phyloP scores from a whole-genome alignment of 1,140 invertebrate species.

The Geopemphigus sp. region DNA sequence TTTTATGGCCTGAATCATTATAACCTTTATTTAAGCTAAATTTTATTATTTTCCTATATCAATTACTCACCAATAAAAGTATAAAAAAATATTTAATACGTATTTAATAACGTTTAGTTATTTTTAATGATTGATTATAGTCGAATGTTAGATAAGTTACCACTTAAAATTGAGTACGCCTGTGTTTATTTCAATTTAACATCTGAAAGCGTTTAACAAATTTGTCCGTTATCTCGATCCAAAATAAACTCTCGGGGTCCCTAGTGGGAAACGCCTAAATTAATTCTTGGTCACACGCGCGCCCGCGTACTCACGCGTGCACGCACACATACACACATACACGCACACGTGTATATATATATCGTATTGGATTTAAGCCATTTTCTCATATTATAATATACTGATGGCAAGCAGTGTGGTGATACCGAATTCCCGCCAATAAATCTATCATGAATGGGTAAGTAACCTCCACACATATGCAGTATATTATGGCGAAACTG shows the following conservation, averaged over 20 bases:
- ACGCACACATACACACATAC: too few relatives aligned
- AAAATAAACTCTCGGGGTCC: slow-evolving; percentile 3
- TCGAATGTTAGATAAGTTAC: neutral
- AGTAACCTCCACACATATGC: neutral
- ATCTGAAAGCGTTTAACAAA: slow-evolving; percentile 4
- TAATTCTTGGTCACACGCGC: slow-evolving; percentile 5
- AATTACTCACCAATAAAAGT: neutral
- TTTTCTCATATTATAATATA: slow-evolving; percentile 1
- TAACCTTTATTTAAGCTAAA: too few relatives aligned
- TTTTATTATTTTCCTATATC: neutral
- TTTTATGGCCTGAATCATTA: too few relatives aligned
- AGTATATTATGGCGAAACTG: neutral
- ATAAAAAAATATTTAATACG: too few relatives aligned
- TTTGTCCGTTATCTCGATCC: slow-evolving; percentile 8
- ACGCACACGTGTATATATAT: too few relatives aligned
- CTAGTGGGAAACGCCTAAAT: neutral
- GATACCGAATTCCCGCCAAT: neutral
- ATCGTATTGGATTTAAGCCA: slow-evolving; percentile 18
- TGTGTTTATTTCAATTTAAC: neutral
- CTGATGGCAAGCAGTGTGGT: too few relatives aligned
- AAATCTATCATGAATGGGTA: slow-evolving; percentile 31
- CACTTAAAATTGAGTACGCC: neutral
- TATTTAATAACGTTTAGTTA: too few relatives aligned
- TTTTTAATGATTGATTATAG: neutral
- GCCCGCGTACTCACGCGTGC: too few relatives aligned